Conservation (phyloP, 2,888 invertebrate species). For the Gortyna flavago region DNA sequence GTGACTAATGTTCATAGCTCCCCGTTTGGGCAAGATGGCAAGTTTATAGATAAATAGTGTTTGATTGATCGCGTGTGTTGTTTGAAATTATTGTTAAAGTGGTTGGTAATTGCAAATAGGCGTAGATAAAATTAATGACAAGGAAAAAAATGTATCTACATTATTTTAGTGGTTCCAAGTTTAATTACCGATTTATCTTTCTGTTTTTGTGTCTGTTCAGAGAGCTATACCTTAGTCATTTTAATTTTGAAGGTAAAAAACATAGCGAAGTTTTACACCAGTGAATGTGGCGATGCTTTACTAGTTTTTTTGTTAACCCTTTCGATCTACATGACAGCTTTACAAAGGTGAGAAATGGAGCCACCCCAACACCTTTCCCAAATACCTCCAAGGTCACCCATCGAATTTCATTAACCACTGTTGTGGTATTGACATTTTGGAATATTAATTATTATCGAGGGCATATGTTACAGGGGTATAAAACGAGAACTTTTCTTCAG, state of each 20-base stretch:
- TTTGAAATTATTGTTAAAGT: not conserved
- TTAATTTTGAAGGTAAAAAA: not conserved
- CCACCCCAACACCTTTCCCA: constrained; percentile 31
- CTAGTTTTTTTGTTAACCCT: constrained; percentile 12
- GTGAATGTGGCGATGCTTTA: constrained; percentile 3
- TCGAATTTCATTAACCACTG: constrained; percentile 68
- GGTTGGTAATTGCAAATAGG: not conserved
- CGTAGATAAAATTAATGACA: not conserved
- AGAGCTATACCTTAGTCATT: not conserved
- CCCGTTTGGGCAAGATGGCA: constrained; percentile 26
- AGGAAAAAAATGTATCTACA: not conserved
- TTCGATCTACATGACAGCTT: not conserved
- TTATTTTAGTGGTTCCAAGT: not conserved
- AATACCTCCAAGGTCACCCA: constrained; percentile 50
- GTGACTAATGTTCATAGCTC: constrained; percentile 50
- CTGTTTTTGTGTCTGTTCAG: not conserved
- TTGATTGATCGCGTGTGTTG: constrained; percentile 37
- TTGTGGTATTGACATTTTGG: constrained; percentile 73
- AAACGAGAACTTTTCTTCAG: constrained; percentile 66
- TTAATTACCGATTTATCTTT: not conserved
- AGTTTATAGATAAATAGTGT: constrained; percentile 33
- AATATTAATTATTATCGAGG: constrained; percentile 76
- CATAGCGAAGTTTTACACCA: not conserved
- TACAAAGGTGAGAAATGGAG: constrained; percentile 29
- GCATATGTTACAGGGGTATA: constrained; percentile 70